Evolutionary conservation across 2,113 vertebrate genomes (phyloP).

Genomic region (Otolemur garnettii): DNA sequence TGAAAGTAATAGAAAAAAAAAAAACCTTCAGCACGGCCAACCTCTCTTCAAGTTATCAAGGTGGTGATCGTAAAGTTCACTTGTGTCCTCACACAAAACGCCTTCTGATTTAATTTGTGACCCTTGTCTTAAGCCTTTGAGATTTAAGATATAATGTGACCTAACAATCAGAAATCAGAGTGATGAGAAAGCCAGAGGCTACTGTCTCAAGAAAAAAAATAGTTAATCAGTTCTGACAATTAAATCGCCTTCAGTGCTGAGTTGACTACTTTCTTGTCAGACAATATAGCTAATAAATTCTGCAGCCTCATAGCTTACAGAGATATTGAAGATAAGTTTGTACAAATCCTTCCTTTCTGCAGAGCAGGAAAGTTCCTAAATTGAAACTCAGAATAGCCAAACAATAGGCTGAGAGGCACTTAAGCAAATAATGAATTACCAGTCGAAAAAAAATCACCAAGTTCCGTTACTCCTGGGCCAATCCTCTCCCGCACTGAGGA

Average conservation of each 20-base stretch:
- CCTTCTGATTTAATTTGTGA: not conserved
- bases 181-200: not conserved
- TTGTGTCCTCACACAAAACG: not conserved
- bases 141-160: not conserved
- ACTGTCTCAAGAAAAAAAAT: not conserved
- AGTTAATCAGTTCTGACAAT: not conserved
- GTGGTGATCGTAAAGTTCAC: not conserved
- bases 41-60: not conserved
- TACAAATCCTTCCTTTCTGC: not conserved
- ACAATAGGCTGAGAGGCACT: not conserved
- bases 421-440: not conserved
- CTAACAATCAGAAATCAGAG: not conserved
- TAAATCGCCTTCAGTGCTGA: rapidly evolving
- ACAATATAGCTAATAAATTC: not conserved
- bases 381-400: not conserved
- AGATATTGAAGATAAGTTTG: rapidly evolving
- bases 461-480: not conserved
- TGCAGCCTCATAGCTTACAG: not conserved
- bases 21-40: rapidly evolving
- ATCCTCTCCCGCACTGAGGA: rapidly evolving
- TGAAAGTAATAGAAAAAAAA: not conserved
- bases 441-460: not conserved
- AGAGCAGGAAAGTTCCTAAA: not conserved
- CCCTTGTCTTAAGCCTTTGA: not conserved
- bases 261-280: not conserved